Base-by-base conservation (phyloP, 2,797 vertebrate species). In the Tympanoctomys barrerae region DNA sequence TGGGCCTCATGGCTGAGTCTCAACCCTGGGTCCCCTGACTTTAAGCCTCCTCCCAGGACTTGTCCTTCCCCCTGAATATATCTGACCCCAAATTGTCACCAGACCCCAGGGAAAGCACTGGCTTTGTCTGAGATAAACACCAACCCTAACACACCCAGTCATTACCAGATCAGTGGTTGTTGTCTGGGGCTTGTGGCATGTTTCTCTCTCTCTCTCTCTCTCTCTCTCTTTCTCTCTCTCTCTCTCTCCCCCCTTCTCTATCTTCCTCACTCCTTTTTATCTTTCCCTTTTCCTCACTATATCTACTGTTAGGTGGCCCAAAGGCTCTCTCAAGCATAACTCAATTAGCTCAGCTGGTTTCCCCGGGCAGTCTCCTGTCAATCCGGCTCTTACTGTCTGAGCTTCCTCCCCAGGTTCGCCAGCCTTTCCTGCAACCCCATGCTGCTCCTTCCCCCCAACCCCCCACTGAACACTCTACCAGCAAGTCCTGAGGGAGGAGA, bases 51-150 rank as follows among this genome's bases (percentile, higher is more conserved):
- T 66, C 57, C 66, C 79, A 90, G 59, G 66, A 66, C 87, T 94
- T 75, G 54, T 80, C 88, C 85, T 92, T 64, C 77, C 87, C 80
- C 88, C 89, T 95, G 94, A 96, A 86, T 87, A 92, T 57, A 92
- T 31, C 61, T 89, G 86, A 31, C 75, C 83, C 86, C 64, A 92
- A 93, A 97, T 87, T 95, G 95, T 94, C 92, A 90, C 89, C 95
- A 94, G 93, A 94, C 77, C 96, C 95, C 70, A 24, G 70, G 70
- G 95, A 95, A 94, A 94, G 79, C 94, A 91, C 95, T 90, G 64
- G 73, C 71, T 95, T 94, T 83, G 94, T 91, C 89, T 93, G 91
- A 54, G 77, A 96, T 97, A 96, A 97, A 97, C 81, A 96, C 22
- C 71, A 86, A 8, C 79, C 59, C 83, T 82, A 88, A 70, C 86